phyloP scores from a whole-genome alignment of 2,113 vertebrate species.

The Corythoichthys haematopterus region DNA sequence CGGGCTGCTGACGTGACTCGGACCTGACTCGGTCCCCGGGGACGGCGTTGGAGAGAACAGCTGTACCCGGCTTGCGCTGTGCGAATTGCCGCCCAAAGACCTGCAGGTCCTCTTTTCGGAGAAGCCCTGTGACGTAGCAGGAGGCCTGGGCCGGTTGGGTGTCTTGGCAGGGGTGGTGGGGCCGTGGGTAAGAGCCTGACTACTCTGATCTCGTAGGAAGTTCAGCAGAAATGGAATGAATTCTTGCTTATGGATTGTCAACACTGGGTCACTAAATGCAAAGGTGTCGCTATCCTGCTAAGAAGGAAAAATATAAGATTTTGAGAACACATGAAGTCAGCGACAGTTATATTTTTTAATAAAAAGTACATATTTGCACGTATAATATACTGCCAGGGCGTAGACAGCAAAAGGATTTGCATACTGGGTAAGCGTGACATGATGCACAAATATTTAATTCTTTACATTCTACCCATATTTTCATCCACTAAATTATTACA shows the following conservation, averaged over 20 bases:
- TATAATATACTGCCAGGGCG: too few relatives aligned
- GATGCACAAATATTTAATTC: too few relatives aligned
- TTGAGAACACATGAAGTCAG: too few relatives aligned
- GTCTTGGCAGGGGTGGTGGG: slow-evolving; percentile 90
- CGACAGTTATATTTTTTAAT: too few relatives aligned
- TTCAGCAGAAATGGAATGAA: slow-evolving; percentile 93
- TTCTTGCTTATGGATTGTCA: slow-evolving; percentile 79
- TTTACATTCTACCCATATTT: too few relatives aligned
- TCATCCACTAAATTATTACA: too few relatives aligned
- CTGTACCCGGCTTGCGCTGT: slow-evolving; percentile 76
- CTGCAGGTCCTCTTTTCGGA: slow-evolving; percentile 54
- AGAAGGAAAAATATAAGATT: neutral
- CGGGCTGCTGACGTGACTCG: slow-evolving; percentile 71
- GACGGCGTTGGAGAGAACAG: slow-evolving; percentile 77
- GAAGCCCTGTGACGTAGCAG: slow-evolving; percentile 49
- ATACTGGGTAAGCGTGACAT: too few relatives aligned
- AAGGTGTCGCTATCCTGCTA: slow-evolving; percentile 62
- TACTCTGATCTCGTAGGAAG: slow-evolving; percentile 91
- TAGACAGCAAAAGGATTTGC: too few relatives aligned
- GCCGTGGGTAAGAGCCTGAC: slow-evolving; percentile 84
- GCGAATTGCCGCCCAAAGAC: slow-evolving; percentile 46
- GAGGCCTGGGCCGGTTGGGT: slow-evolving; percentile 71
- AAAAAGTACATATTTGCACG: too few relatives aligned
- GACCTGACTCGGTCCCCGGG: slow-evolving; percentile 41
- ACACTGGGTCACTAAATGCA: slow-evolving; percentile 46